A percentile compares a stretch with the other conserved stretches of the same genome.
Conservation (phyloP, 2,113 vertebrate genomes). For the Crotalus viridis region DNA sequence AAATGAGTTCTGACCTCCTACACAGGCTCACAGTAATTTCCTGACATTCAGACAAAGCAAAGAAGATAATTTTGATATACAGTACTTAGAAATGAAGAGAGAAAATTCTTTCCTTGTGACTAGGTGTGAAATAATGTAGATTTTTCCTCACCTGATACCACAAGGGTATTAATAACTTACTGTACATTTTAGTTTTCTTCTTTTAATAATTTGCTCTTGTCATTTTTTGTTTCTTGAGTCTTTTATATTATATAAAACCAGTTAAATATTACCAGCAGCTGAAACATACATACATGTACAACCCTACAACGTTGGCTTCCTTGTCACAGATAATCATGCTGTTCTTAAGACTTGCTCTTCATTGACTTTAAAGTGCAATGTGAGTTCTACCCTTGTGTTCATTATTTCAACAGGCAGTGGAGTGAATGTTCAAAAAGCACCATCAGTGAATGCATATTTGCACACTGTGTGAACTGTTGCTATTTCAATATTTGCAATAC, state of each 20-base stretch:
- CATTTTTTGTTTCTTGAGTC: not conserved
- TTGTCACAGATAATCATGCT: not conserved
- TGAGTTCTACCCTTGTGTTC: not conserved
- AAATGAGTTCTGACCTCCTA: not conserved
- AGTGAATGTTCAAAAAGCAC: not conserved
- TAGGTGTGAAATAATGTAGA: not conserved
- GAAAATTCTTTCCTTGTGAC: not conserved
- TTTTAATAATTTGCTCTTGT: not conserved
- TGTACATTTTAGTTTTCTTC: not conserved
- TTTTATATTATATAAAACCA: not conserved
- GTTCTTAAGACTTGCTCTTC: not conserved
- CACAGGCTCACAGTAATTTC: not conserved
- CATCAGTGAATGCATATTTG: not conserved
- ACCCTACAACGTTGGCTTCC: not conserved
- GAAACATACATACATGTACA: not conserved
- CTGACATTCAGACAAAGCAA: not conserved
- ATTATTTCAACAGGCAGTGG: not conserved
- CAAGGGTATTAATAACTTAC: not conserved
- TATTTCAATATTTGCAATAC: not conserved
- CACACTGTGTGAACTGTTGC: not conserved
- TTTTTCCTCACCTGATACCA: not conserved
- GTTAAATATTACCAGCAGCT: not conserved
- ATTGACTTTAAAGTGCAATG: not conserved
- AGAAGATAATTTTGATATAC: not conserved
- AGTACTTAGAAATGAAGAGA: not conserved